Evolutionary conservation across 2,113 vertebrate genomes (phyloP).

Genomic region (Onychostoma macrolepis): DNA sequence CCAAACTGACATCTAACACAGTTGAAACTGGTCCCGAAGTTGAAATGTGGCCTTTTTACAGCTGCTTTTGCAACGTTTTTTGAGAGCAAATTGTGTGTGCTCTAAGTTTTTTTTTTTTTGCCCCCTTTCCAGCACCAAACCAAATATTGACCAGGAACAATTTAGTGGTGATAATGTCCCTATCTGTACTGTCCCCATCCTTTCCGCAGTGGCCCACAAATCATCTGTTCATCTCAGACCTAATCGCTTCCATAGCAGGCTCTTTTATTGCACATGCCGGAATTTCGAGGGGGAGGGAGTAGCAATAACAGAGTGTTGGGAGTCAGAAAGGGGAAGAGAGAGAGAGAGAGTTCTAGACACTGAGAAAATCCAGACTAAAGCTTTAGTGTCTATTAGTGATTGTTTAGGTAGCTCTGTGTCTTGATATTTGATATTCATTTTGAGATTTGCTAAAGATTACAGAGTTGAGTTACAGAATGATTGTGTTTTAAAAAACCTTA

Average conservation of each 20-base stretch:
- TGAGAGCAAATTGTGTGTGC: constrained; percentile 1
- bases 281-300: background rate
- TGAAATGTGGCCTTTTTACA: constrained; percentile 4
- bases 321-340: background rate
- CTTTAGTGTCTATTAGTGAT: background rate
- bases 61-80: constrained; percentile 22
- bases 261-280: constrained; percentile 11
- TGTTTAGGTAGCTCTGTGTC: background rate
- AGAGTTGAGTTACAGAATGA: background rate
- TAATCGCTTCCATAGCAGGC: background rate
- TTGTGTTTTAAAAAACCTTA: background rate
- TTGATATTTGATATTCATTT: background rate
- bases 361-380: background rate
- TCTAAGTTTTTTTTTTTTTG: background rate
- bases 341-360: background rate
- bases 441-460: no score
- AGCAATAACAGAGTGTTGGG: background rate
- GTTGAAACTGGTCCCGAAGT: constrained; percentile 10
- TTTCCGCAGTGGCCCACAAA: constrained; percentile 14
- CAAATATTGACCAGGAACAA: constrained; percentile 33
- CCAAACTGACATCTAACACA: constrained; percentile 29
- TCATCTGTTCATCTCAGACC: constrained; percentile 15
- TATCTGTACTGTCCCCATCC: constrained; percentile 11
- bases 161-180: constrained; percentile 5
- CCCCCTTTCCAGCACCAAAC: constrained; percentile 1